Percentiles rank a stretch among this genome's conserved stretches.
Conservation (phyloP, 2,113 vertebrate genomes). For the Siphamia tubifer region DNA sequence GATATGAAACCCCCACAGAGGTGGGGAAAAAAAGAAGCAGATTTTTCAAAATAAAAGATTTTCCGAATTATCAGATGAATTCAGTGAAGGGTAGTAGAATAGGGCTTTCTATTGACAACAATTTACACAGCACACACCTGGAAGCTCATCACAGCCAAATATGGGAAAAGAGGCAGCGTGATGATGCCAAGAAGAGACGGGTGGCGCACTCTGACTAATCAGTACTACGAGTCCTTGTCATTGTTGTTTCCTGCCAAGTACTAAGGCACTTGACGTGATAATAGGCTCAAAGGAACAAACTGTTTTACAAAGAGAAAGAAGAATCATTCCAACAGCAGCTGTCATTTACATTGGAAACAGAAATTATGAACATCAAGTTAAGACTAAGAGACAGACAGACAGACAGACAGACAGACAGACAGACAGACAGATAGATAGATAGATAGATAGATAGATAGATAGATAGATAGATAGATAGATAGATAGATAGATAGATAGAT, state of each 20-base stretch:
- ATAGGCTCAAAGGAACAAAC: neutral
- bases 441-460: too few species aligned
- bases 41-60: neutral
- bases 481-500: too few species aligned
- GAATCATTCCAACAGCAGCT: neutral
- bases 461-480: too few species aligned
- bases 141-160: slow-evolving; percentile 1
- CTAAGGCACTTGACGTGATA: slow-evolving; percentile 12
- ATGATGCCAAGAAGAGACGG: neutral
- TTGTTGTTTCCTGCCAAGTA: neutral
- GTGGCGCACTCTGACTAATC: slow-evolving; percentile 5
- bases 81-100: neutral
- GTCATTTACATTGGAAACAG: neutral
- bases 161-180: neutral
- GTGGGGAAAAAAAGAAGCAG: neutral
- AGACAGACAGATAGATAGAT: too few species aligned
- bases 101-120: neutral
- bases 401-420: too few species aligned
- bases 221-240: neutral
- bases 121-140: neutral
- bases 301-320: neutral
- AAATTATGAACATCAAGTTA: too few species aligned
- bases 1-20: neutral
- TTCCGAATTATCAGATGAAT: neutral
- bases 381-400: too few species aligned